Percentiles rank a stretch among this genome's conserved stretches.
These are phyloP conservation scores for Dasysyrphus albostriatus DNA, from an alignment of 2,888 invertebrate species.

Conservation along the genomic window DNA sequence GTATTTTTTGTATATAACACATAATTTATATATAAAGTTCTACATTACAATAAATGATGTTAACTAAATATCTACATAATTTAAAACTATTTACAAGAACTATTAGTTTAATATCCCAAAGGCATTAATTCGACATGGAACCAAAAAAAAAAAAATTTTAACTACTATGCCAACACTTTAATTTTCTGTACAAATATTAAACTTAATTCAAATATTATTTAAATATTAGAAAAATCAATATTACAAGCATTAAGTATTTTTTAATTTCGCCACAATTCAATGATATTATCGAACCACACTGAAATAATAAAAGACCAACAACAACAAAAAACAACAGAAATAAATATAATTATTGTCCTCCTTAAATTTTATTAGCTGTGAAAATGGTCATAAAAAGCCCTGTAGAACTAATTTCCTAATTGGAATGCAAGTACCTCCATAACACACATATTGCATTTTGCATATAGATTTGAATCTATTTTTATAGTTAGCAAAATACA, in stretches of 20 bases:
- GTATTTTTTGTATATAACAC: conserved; percentile 37
- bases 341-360: background rate
- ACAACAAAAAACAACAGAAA: background rate
- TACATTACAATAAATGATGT: conserved; percentile 37
- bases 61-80: conserved; percentile 41
- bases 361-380: conserved; percentile 19
- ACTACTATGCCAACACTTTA: conserved; percentile 16
- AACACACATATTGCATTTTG: background rate
- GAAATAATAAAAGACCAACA: background rate
- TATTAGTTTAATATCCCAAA: conserved; percentile 12
- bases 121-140: background rate
- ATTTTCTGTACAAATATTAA: background rate
- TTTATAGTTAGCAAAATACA: background rate
- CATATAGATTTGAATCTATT: background rate
- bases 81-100: conserved; percentile 55
- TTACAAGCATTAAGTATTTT: background rate
- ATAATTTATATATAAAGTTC: conserved; percentile 24
- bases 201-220: background rate
- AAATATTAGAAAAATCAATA: background rate
- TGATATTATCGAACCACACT: background rate
- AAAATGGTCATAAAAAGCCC: conserved; percentile 7
- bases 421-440: conserved; percentile 16
- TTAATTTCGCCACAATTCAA: background rate
- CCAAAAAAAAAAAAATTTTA: background rate
- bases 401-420: conserved; percentile 36